Percentiles rank a stretch among this genome's conserved stretches.
phyloP scores from a whole-genome alignment of 2,797 vertebrate species.

The Hydrophis major region DNA sequence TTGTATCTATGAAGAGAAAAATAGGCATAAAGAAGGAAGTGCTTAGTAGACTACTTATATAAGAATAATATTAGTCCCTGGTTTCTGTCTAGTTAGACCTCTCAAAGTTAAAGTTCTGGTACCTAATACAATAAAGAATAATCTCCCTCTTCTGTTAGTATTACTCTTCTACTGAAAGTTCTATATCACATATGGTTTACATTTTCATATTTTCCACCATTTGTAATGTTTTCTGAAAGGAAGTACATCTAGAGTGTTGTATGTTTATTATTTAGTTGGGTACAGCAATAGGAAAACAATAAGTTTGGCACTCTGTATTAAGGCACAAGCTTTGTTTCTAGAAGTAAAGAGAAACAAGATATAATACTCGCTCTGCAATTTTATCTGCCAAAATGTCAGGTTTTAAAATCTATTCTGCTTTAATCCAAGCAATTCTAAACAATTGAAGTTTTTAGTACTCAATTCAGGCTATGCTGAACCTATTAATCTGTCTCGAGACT shows the following conservation, averaged over 20 bases:
- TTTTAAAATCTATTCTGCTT: neutral
- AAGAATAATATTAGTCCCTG: neutral
- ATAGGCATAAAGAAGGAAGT: neutral
- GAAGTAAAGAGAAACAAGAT: neutral
- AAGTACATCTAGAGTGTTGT: neutral
- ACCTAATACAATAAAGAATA: neutral
- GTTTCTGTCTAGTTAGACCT: neutral
- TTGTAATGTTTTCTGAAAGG: neutral
- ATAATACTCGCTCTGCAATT: neutral
- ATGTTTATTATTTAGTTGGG: neutral
- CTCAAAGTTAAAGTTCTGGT: neutral
- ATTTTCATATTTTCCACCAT: neutral
- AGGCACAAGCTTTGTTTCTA: neutral
- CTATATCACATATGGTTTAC: neutral
- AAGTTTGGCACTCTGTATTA: neutral
- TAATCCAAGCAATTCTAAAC: neutral
- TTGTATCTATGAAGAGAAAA: neutral
- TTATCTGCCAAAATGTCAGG: neutral
- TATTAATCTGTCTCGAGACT: neutral
- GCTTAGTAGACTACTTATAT: accelerated
- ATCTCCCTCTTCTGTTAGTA: neutral
- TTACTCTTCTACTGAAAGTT: neutral
- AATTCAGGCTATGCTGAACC: neutral
- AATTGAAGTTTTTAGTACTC: neutral
- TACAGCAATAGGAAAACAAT: neutral